phyloP scores from a whole-genome alignment of 2,888 invertebrate genomes.

The Lasioglossum marginatum region DNA sequence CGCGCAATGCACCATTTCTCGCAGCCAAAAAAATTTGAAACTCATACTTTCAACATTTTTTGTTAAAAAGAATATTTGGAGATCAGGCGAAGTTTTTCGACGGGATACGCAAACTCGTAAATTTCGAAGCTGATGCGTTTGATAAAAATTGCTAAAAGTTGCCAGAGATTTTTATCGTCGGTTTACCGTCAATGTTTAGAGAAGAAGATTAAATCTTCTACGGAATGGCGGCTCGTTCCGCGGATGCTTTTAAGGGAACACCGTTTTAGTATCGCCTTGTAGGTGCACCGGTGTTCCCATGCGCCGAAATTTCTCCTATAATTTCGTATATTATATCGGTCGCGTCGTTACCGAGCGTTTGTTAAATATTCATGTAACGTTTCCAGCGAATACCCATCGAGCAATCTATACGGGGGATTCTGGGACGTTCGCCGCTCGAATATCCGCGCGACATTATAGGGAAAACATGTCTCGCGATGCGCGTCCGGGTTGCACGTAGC shows the following conservation, averaged over 20 bases:
- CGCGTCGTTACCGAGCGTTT: conserved; percentile 38
- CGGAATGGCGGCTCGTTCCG: background rate
- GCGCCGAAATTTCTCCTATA: conserved; percentile 19
- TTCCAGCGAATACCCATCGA: conserved; percentile 45
- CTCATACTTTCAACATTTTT: background rate
- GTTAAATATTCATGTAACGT: conserved; percentile 58
- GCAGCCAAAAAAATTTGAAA: background rate
- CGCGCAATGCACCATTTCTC: too few relatives aligned
- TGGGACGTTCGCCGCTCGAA: conserved; percentile 32
- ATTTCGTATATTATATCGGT: conserved; percentile 45
- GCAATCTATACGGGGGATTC: conserved; percentile 32
- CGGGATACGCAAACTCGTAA: background rate
- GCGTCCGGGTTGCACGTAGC: conserved; percentile 6
- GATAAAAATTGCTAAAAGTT: background rate
- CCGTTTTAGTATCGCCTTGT: conserved; percentile 9
- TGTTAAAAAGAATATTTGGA: background rate
- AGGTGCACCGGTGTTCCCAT: background rate
- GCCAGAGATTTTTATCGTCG: background rate
- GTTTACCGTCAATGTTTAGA: background rate
- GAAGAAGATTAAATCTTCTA: background rate
- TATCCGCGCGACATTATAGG: conserved; percentile 37
- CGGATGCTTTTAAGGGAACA: conserved; percentile 1
- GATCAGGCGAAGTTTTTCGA: background rate
- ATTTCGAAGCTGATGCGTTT: background rate
- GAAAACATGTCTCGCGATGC: conserved; percentile 27